These are phyloP conservation scores for Theocolax elegans DNA, from an alignment of 1,140 invertebrate species.

Conservation along the genomic window DNA sequence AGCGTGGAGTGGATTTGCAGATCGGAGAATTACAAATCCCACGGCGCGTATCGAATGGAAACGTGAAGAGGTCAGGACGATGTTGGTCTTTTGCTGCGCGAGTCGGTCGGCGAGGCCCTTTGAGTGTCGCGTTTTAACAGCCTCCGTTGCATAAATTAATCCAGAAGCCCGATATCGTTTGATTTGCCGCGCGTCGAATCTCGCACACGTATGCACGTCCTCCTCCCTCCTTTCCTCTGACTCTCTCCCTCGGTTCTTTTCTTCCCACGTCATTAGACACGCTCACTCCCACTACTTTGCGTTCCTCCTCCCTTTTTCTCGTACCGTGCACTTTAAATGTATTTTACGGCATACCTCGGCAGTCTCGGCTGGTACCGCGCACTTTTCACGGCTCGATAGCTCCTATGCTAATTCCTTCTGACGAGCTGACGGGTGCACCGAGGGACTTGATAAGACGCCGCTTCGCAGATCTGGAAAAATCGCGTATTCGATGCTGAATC, in stretches of 20 bases:
- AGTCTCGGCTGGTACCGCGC: conserved; percentile 51
- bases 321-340: conserved; percentile 43
- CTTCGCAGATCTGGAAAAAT: too few relatives aligned
- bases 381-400: conserved; percentile 60
- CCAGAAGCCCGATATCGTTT: conserved; percentile 65
- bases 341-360: conserved; percentile 48
- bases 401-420: conserved; percentile 60
- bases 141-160: conserved; percentile 68
- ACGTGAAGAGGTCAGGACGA: conserved; percentile 39
- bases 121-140: conserved; percentile 67
- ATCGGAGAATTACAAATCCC: conserved; percentile 18
- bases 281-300: conserved; percentile 38
- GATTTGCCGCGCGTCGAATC: conserved; percentile 57
- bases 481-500: too few relatives aligned
- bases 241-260: conserved; percentile 38
- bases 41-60: conserved; percentile 43
- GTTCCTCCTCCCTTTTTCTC: conserved; percentile 35
- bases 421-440: conserved; percentile 44
- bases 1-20: too few relatives aligned
- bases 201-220: neutral
- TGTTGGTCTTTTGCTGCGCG: conserved; percentile 55
- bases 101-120: conserved; percentile 60
- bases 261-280: conserved; percentile 44
- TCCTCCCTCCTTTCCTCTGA: conserved; percentile 30
- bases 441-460: conserved; percentile 21